Percentiles rank a stretch among this genome's conserved stretches.
These are phyloP conservation scores for Medauroidea extradentata DNA, from an alignment of 1,140 invertebrate genomes.

Conservation along the genomic window DNA sequence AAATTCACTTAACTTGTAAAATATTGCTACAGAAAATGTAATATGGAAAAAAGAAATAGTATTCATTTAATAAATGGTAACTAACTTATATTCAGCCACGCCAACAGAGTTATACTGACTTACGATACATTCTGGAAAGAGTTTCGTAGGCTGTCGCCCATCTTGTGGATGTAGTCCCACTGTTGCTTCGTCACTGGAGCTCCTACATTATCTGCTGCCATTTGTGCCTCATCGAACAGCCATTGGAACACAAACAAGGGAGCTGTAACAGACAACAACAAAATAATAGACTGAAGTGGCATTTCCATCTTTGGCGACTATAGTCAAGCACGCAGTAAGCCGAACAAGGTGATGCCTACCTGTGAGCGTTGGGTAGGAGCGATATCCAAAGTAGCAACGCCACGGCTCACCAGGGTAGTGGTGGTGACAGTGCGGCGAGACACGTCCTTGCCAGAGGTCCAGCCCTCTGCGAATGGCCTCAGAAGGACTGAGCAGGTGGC, in stretches of 20 bases:
- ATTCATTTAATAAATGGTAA: too few species aligned
- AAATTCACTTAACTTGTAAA: too few species aligned
- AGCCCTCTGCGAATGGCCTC: conserved; percentile 72
- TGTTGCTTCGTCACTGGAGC: conserved; percentile 80
- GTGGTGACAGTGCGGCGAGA: conserved; percentile 68
- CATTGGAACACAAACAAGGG: conserved; percentile 93
- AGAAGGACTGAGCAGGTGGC: conserved; percentile 47
- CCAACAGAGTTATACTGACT: conserved; percentile 31
- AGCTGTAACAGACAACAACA: too few species aligned
- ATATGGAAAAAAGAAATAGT: too few species aligned
- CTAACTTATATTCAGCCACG: too few species aligned
- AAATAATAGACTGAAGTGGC: too few species aligned
- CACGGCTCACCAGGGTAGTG: conserved; percentile 70
- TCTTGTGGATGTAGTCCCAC: conserved; percentile 89
- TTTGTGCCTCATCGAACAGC: conserved; percentile 91
- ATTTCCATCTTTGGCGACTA: too few species aligned
- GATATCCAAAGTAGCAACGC: conserved; percentile 89
- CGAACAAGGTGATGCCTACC: conserved; percentile 52
- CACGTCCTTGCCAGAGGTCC: conserved; percentile 74
- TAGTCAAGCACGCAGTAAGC: too few species aligned
- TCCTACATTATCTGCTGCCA: conserved; percentile 84
- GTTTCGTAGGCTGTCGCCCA: conserved; percentile 73
- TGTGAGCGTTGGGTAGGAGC: conserved; percentile 79
- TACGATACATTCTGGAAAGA: conserved; percentile 78
- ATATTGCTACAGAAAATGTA: too few species aligned